A percentile compares a stretch with the other conserved stretches of the same genome.
Conservation (phyloP, 2,797 vertebrate genomes). For the Eospalax fontanierii region DNA sequence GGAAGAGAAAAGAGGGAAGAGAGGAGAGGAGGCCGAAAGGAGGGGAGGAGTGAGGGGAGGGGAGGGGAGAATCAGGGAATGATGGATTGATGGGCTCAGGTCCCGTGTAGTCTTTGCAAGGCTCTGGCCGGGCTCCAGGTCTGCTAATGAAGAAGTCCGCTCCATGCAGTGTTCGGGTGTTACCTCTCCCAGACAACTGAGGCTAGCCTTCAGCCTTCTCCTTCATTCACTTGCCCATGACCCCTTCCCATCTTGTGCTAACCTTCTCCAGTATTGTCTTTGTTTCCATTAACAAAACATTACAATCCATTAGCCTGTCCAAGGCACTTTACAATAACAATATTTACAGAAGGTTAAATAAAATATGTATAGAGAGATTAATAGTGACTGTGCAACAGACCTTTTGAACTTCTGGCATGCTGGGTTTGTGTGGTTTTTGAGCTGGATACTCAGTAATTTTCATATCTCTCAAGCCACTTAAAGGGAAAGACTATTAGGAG, state of each 20-base stretch:
- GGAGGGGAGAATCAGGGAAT: background rate
- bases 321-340: constrained; percentile 59
- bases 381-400: constrained; percentile 22
- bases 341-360: constrained; percentile 75
- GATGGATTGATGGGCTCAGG: constrained; percentile 72
- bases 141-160: constrained; percentile 86
- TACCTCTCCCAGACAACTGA: constrained; percentile 70
- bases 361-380: constrained; percentile 70
- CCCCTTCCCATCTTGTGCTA: constrained; percentile 2
- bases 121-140: constrained; percentile 82
- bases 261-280: constrained; percentile 70
- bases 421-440: constrained; percentile 66
- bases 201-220: constrained; percentile 53
- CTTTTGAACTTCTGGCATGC: constrained; percentile 74
- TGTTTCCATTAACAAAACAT: constrained; percentile 73
- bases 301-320: constrained; percentile 66
- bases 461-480: constrained; percentile 68
- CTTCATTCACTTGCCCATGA: constrained; percentile 48
- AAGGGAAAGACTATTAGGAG: constrained; percentile 62
- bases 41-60: no score
- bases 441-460: constrained; percentile 69
- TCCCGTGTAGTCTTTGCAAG: constrained; percentile 79
- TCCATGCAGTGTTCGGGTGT: constrained; percentile 72
- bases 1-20: background rate
- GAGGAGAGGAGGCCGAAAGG: background rate